Evolutionary conservation across 2,888 invertebrate species (phyloP).

Genomic region (Agrochola lota): DNA sequence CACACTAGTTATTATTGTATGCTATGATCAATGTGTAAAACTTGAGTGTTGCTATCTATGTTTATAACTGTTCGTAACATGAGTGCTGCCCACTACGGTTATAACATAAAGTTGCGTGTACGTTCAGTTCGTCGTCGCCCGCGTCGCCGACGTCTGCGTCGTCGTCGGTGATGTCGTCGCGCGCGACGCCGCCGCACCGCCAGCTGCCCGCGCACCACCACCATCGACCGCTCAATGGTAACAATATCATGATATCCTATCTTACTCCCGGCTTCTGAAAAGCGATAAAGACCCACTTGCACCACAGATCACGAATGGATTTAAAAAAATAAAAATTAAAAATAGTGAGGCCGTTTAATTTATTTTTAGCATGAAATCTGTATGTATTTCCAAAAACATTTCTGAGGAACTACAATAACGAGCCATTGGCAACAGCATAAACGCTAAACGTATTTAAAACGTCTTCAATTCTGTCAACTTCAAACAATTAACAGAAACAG

Average conservation of each 20-base stretch:
- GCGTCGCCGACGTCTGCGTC: conserved; percentile 96
- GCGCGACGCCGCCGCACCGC: conserved; percentile 87
- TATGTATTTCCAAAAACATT: too few relatives aligned
- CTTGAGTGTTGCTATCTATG: conserved; percentile 34
- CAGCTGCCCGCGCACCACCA: conserved; percentile 73
- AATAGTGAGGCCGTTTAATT: too few relatives aligned
- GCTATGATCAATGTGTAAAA: conserved; percentile 43
- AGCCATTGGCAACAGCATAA: neutral
- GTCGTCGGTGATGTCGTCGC: conserved; percentile 96
- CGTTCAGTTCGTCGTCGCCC: conserved; percentile 92
- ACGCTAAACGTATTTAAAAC: neutral
- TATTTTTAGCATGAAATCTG: too few relatives aligned
- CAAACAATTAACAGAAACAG: neutral
- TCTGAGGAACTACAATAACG: too few relatives aligned
- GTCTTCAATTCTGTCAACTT: neutral
- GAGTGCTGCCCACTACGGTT: conserved; percentile 8
- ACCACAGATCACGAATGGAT: neutral
- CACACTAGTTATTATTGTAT: neutral
- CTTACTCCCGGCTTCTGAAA: neutral
- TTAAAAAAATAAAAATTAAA: too few relatives aligned
- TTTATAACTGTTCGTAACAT: conserved; percentile 3
- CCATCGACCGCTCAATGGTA: conserved; percentile 85
- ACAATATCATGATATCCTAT: neutral
- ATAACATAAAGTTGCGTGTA: conserved; percentile 5
- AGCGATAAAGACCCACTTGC: too few relatives aligned